A percentile compares a stretch with the other conserved stretches of the same genome.
Evolutionary conservation across 2,113 vertebrate genomes (phyloP).

Genomic region (Hystrix brachyura): DNA sequence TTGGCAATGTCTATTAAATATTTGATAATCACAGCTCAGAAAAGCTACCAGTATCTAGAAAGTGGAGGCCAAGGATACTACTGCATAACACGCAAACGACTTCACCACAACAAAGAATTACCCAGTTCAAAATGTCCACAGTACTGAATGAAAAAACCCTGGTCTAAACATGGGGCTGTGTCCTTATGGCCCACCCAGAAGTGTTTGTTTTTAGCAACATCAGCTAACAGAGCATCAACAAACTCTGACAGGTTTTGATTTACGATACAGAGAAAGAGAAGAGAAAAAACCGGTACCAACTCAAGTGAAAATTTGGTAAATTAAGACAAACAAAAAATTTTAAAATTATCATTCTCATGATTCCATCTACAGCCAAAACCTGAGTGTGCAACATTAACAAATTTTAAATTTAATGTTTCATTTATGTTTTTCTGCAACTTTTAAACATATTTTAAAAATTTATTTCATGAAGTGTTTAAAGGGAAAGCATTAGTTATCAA

Average conservation of each 20-base stretch:
- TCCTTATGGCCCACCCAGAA: not conserved
- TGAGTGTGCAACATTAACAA: not conserved
- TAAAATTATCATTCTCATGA: not conserved
- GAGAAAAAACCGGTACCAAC: not conserved
- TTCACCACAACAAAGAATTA: not conserved
- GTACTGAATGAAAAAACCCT: not conserved
- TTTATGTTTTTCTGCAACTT: not conserved
- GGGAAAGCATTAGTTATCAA: not conserved
- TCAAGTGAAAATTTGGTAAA: not conserved
- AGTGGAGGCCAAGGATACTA: not conserved
- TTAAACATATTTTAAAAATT: constrained; percentile 35
- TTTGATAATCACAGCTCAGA: not conserved
- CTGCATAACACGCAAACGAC: not conserved
- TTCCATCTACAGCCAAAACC: not conserved
- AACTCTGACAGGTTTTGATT: not conserved
- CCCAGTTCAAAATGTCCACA: not conserved
- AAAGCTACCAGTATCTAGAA: not conserved
- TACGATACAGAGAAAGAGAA: not conserved
- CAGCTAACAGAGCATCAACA: not conserved
- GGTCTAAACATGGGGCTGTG: not conserved
- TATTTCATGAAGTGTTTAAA: constrained; percentile 35
- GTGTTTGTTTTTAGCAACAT: not conserved
- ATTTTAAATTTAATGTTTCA: constrained; percentile 18
- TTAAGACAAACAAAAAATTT: not conserved
- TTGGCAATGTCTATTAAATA: not conserved